These are phyloP conservation scores for Bathynomus jamesi DNA, from an alignment of 1,140 invertebrate species.

Conservation along the genomic window DNA sequence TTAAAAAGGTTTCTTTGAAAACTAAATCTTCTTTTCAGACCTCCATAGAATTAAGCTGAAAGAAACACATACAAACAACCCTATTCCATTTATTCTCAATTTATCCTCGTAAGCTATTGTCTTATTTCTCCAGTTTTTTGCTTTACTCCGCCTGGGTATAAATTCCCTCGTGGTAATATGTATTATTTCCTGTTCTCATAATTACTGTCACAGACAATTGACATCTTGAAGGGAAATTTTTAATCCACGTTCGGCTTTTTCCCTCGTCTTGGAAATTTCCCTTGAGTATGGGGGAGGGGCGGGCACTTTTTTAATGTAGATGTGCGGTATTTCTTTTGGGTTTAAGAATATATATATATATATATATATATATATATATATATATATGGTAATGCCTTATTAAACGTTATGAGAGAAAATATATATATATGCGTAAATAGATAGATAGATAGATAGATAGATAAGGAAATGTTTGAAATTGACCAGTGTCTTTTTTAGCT, in stretches of 20 bases:
- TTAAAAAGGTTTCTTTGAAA: too few species aligned
- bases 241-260: background rate
- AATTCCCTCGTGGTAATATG: background rate
- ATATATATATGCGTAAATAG: background rate
- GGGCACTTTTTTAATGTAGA: background rate
- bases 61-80: too few species aligned
- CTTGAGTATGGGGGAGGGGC: background rate
- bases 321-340: background rate
- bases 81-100: too few species aligned
- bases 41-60: too few species aligned
- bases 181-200: background rate
- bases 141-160: too few species aligned
- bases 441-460: background rate
- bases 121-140: too few species aligned
- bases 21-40: too few species aligned
- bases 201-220: background rate
- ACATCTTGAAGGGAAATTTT: background rate
- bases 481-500: too few species aligned
- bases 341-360: background rate
- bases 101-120: too few species aligned
- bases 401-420: background rate
- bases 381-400: background rate
- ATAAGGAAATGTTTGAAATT: too few species aligned
- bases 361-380: slow-evolving; percentile 3
- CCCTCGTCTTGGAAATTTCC: background rate